Base-by-base conservation (phyloP, 2,797 vertebrate genomes). In the Scyliorhinus canicula region DNA sequence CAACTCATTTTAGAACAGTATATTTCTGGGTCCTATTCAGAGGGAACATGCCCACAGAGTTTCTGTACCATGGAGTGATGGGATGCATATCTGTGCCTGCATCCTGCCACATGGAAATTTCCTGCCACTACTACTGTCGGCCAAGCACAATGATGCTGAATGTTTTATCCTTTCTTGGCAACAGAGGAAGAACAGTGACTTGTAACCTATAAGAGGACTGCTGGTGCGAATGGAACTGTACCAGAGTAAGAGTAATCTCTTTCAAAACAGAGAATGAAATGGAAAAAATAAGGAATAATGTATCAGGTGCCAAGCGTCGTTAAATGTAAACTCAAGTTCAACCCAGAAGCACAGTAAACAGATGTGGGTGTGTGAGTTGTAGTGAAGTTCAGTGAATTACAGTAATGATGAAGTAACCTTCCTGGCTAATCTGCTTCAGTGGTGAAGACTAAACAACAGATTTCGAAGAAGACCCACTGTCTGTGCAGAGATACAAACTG, bases 361-460 rank as follows among this genome's bases (percentile, higher is more conserved):
- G 47, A 88, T 19, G 11, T 57, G 35, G 55, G 57, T 9, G 57
- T 16, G 24, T 55, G 85, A 88, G 57, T 57, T n/a, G 7, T 91
- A 91, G 5, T 26, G 16, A 91, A 63, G 88, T 91, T 91, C 31
- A 91, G 57, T 63, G 55, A 91, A 63, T 91, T 63, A 11, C 88
- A 63, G 16, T 91, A 21, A 63, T 91, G 88, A 60, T 91, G 63
- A 63, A 44, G 57, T 60, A 91, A 63, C 57, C 88, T 60, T 91
- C 57, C 16, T 91, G n/a, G 88, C 35, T 63, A 63, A 60, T 91
- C 57, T 91, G 88, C 57, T 60, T 91, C 35, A 91, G 21, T 91
- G 57, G 55, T 5, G 57, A 91, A 91, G 88, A 91, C 88, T 40
- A 63, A 91, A 91, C 88, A 91, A 60, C 57, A 91, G 88, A 60